Base-by-base conservation (phyloP, 2,797 vertebrate genomes). In the Atherinosoma microstoma region DNA sequence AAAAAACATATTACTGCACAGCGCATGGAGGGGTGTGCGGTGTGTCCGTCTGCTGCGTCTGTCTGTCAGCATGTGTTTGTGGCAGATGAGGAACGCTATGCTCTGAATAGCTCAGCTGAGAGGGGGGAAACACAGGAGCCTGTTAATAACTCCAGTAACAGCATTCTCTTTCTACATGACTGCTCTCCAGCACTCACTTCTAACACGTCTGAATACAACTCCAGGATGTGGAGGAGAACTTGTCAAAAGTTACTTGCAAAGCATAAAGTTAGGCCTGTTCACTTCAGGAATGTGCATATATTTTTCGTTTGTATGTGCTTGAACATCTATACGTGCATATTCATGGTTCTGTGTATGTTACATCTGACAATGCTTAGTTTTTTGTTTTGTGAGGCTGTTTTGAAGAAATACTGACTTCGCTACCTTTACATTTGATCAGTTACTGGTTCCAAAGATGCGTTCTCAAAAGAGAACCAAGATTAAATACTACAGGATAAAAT, bases 1-100 rank as follows among this genome's bases (percentile, higher is more conserved):
- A 95, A 97, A 96, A 96, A 97, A 96, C 96, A 96, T 97, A 97
- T 97, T 97, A 96, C 95, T 94, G 94, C 91, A 86, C 94, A 92
- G 93, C 68, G 80, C 80, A n/a, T 74, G 49, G 73, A 82, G 82
- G 78, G 84, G 54, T 79, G 85, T 80, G 89, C 76, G 59, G 77
- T 45, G 90, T 84, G 91, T 93, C 91, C 85, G 91, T 90, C 89
- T 89, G 89, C 82, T 78, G 76, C 61, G 85, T 90, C 86, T 91
- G 87, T 91, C 82, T 92, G 86, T 89, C 79, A 76, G 91, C 83
- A 67, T 90, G 90, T 89, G 87, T 91, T 87, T 87, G 85, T 92
- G 89, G 85, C 87, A 92, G 87, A 93, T 87, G 88, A 93, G 89
- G 86, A 92, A 92, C 85, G 92, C 88, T 67, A 87, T 94, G 91